A percentile compares a stretch with the other conserved stretches of the same genome.
phyloP scores from a whole-genome alignment of 53 echinoderm and acorn worm species.

The Arbacia lixula region DNA sequence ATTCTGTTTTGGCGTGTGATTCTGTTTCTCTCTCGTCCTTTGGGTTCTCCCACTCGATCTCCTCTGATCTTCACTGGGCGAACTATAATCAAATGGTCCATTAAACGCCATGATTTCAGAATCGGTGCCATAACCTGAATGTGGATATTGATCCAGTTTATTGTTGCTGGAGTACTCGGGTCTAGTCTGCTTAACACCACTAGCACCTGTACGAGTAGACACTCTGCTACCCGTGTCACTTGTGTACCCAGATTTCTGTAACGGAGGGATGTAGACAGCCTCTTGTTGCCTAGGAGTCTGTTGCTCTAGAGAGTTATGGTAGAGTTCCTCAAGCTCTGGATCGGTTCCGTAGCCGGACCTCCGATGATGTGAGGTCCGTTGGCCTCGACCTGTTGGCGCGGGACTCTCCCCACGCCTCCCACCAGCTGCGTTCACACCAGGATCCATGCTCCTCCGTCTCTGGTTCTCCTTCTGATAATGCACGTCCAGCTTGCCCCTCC shows the following conservation, averaged over 20 bases:
- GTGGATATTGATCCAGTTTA: not conserved
- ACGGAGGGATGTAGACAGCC: not conserved
- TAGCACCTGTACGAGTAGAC: no score
- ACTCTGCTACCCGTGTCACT: slow-evolving; percentile 5
- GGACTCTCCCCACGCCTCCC: not conserved
- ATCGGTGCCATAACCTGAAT: slow-evolving; percentile 52
- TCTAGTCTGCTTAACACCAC: not conserved
- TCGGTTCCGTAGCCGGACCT: slow-evolving; percentile 75
- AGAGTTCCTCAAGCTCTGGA: slow-evolving; percentile 64
- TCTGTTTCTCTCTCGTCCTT: slow-evolving; percentile 43
- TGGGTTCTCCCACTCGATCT: slow-evolving; percentile 18
- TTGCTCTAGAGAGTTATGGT: slow-evolving; percentile 44
- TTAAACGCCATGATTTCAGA: slow-evolving; percentile 52
- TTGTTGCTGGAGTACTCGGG: not conserved
- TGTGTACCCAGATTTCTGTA: slow-evolving; percentile 11
- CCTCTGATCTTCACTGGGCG: not conserved
- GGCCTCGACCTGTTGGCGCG: slow-evolving; percentile 1
- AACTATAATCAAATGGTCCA: slow-evolving; percentile 43
- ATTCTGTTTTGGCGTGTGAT: slow-evolving; percentile 7
- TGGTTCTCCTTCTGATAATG: not conserved
- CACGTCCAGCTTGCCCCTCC: not conserved
- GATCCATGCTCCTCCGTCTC: not conserved
- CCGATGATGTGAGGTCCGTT: slow-evolving; percentile 11
- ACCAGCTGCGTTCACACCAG: not conserved
- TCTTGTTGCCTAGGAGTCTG: not conserved